phyloP scores from a whole-genome alignment of 2,113 vertebrate species.

The Thermophis baileyi region DNA sequence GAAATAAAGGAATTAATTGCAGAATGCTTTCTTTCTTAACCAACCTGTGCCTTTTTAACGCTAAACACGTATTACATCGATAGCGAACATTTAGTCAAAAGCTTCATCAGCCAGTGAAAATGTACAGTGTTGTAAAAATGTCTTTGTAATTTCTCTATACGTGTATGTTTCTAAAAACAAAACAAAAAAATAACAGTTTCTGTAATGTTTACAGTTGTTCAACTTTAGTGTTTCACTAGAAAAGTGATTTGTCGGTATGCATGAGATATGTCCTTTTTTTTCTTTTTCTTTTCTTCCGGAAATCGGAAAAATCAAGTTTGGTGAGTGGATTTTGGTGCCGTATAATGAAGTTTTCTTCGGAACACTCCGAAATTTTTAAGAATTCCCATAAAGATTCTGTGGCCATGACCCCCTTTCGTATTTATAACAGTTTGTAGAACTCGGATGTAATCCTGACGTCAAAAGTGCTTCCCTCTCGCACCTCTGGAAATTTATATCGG shows the following conservation, averaged over 20 bases:
- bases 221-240: conserved; percentile 59
- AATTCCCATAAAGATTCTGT: background rate
- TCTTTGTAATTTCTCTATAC: conserved; percentile 30
- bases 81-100: conserved; percentile 62
- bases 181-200: conserved; percentile 37
- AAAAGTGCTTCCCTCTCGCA: background rate
- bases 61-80: conserved; percentile 76
- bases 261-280: conserved; percentile 14
- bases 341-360: background rate
- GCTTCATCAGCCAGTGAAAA: conserved; percentile 71
- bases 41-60: conserved; percentile 88
- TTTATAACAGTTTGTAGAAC: background rate
- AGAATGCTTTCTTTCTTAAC: conserved; percentile 75
- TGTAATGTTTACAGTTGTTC: conserved; percentile 67
- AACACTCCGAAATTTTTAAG: background rate
- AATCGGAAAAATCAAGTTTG: background rate
- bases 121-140: conserved; percentile 74
- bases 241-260: conserved; percentile 62
- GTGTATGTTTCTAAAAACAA: conserved; percentile 21
- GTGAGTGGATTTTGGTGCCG: background rate
- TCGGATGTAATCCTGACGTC: background rate
- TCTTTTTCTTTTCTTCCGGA: background rate
- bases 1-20: conserved; percentile 34
- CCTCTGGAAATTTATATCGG: background rate
- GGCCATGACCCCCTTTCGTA: background rate